A percentile compares a stretch with the other conserved stretches of the same genome.
Conservation (phyloP, 2,888 invertebrate genomes). For the Agrochola lota region DNA sequence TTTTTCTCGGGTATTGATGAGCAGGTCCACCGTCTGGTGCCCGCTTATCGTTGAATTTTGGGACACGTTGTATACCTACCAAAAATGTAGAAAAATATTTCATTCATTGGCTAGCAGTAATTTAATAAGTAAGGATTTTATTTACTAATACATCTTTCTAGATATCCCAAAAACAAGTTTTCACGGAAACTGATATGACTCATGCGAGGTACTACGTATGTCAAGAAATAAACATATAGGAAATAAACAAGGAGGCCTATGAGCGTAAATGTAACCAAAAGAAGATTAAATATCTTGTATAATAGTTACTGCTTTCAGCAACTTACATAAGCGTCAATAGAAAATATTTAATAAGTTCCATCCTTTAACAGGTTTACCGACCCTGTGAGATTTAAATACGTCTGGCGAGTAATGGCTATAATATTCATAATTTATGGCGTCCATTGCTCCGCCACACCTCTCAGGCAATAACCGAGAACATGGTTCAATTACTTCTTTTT, state of each 20-base stretch:
- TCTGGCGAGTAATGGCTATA: constrained; percentile 49
- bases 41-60: too few relatives aligned
- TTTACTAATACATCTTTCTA: background rate
- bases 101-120: background rate
- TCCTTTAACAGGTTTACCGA: constrained; percentile 41
- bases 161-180: background rate
- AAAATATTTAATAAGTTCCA: constrained; percentile 25
- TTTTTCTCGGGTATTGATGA: too few relatives aligned
- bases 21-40: too few relatives aligned
- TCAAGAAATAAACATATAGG: background rate
- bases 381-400: constrained; percentile 47
- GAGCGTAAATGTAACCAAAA: background rate
- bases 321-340: background rate
- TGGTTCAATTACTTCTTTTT: constrained; percentile 54
- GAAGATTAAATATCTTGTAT: background rate
- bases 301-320: background rate
- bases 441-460: constrained; percentile 51
- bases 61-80: too few relatives aligned
- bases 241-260: background rate
- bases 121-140: background rate
- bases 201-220: background rate
- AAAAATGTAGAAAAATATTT: background rate
- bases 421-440: constrained; percentile 55
- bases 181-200: background rate
- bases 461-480: constrained; percentile 36